Evolutionary conservation across 2,113 vertebrate species (phyloP).

Genomic region (Dicerorhinus sumatrensis): DNA sequence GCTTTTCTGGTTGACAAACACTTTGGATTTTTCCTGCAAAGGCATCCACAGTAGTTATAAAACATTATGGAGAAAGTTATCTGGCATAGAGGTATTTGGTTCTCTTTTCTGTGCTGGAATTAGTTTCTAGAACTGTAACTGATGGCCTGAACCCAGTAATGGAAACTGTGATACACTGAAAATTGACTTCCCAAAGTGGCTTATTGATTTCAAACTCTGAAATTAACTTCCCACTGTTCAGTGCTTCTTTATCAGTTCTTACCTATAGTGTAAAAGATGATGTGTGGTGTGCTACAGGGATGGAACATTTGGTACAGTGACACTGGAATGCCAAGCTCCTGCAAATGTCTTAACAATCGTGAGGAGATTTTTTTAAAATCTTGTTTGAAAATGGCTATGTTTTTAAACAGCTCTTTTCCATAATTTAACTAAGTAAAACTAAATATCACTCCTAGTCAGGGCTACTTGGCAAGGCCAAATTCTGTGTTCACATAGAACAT

Average conservation of each 20-base stretch:
- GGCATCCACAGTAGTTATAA: background rate
- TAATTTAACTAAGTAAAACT: background rate
- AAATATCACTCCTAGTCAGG: background rate
- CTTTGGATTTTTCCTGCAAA: background rate
- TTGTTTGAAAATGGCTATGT: background rate
- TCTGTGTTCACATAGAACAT: background rate
- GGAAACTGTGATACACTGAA: background rate
- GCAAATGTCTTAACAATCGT: background rate
- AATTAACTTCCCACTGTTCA: background rate
- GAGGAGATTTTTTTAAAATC: background rate
- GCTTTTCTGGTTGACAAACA: background rate
- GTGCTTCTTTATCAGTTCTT: too few species aligned
- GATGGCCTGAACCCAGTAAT: background rate
- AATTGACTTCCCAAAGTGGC: background rate
- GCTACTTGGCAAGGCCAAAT: background rate
- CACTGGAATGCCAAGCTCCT: background rate
- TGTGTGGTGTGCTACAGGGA: accelerated
- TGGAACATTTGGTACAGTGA: background rate
- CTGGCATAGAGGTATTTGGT: background rate
- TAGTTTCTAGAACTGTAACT: background rate
- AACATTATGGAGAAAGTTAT: background rate
- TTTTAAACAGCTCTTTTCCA: background rate
- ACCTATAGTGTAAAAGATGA: background rate
- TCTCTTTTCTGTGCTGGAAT: background rate
- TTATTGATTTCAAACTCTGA: background rate